phyloP scores from a whole-genome alignment of 2,888 invertebrate species.

The Vanessa cardui region DNA sequence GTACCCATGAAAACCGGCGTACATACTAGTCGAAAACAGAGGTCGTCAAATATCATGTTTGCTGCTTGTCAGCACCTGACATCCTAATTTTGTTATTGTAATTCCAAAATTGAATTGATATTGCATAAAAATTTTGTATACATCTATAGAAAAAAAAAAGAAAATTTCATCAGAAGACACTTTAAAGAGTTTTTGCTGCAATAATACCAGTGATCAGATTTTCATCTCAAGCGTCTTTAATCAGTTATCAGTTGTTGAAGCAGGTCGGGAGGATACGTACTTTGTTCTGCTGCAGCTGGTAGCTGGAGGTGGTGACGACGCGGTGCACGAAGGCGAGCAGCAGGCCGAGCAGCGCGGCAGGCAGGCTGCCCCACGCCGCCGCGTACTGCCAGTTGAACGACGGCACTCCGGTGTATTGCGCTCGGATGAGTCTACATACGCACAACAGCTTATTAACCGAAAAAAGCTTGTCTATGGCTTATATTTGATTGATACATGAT shows the following conservation, averaged over 20 bases:
- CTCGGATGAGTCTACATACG: slow-evolving; percentile 40
- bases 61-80: too few relatives aligned
- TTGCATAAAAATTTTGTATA: too few relatives aligned
- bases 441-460: neutral
- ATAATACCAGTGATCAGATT: too few relatives aligned
- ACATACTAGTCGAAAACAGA: too few relatives aligned
- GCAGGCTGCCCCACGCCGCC: slow-evolving; percentile 64
- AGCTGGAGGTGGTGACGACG: slow-evolving; percentile 45
- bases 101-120: too few relatives aligned
- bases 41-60: too few relatives aligned
- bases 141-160: too few relatives aligned
- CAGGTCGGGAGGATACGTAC: slow-evolving; percentile 40
- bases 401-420: slow-evolving; percentile 47
- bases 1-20: too few relatives aligned
- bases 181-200: too few relatives aligned
- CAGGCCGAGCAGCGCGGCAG: slow-evolving; percentile 57
- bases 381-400: slow-evolving; percentile 62
- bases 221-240: neutral
- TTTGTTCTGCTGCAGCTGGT: slow-evolving; percentile 45
- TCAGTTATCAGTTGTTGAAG: neutral
- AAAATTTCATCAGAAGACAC: too few relatives aligned
- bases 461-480: neutral
- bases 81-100: too few relatives aligned
- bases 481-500: too few relatives aligned
- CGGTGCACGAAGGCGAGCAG: slow-evolving; percentile 54